A percentile compares a stretch with the other conserved stretches of the same genome.
Evolutionary conservation across 2,113 vertebrate species (phyloP).

Genomic region (Scomber scombrus): DNA sequence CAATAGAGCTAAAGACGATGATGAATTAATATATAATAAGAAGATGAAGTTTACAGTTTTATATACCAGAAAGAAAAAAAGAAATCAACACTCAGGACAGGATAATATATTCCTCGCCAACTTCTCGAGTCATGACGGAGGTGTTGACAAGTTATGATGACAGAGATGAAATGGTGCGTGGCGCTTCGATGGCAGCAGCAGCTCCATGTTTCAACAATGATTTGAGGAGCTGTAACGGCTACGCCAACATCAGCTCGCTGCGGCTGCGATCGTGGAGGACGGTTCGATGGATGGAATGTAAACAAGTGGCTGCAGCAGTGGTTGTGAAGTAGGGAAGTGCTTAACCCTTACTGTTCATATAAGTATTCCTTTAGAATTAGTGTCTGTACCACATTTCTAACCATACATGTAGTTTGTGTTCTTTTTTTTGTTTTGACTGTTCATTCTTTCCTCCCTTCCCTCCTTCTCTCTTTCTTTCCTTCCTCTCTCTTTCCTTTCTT

Average conservation of each 20-base stretch:
- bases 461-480: no score
- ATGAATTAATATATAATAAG: no score
- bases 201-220: background rate
- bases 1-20: no score
- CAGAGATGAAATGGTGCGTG: background rate
- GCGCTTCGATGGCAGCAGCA: background rate
- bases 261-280: constrained; percentile 15
- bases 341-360: no score
- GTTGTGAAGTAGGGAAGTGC: no score
- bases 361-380: no score
- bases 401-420: no score
- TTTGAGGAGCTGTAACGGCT: background rate
- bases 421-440: no score
- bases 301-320: background rate
- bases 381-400: no score
- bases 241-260: background rate
- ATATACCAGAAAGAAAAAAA: background rate
- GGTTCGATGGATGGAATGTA: constrained; percentile 11
- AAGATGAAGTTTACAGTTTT: background rate
- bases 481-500: no score
- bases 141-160: background rate
- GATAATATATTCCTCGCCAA: rapidly evolving
- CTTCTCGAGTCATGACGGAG: background rate
- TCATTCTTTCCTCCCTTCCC: no score
- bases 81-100: background rate